A percentile compares a stretch with the other conserved stretches of the same genome.
Evolutionary conservation across 2,797 vertebrate genomes (phyloP).

Genomic region (Presbytis comata): DNA sequence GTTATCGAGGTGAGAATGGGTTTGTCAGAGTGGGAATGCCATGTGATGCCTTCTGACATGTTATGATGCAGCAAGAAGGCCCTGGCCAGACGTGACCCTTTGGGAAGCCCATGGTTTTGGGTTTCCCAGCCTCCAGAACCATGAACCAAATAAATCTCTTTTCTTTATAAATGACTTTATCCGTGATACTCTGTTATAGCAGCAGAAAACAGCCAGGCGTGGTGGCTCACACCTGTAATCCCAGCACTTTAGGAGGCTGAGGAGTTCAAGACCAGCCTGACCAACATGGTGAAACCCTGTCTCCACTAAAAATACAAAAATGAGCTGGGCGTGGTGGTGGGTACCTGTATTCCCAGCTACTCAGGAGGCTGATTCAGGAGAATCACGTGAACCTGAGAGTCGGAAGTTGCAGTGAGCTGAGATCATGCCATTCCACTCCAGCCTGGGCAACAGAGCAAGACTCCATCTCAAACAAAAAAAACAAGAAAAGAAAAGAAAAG

Average conservation of each 20-base stretch:
- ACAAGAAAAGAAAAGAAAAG: background rate
- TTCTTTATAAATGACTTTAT: background rate
- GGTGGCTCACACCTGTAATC: background rate
- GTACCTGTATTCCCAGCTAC: background rate
- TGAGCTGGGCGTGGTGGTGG: background rate
- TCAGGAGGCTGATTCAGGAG: background rate
- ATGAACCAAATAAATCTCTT: background rate
- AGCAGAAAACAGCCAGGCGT: background rate
- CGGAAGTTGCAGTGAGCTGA: background rate
- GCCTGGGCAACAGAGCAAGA: background rate
- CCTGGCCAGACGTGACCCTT: background rate
- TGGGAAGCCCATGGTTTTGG: background rate
- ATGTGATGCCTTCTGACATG: background rate
- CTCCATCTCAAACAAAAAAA: background rate
- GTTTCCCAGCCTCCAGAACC: background rate
- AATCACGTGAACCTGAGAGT: background rate
- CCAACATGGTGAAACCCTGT: background rate
- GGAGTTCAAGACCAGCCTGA: background rate
- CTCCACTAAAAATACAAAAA: background rate
- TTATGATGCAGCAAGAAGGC: background rate
- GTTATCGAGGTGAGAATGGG: background rate
- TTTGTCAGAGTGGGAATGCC: background rate
- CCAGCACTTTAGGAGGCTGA: background rate
- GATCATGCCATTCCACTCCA: background rate
- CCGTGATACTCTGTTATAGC: background rate